Evolutionary conservation across 2,797 vertebrate species (phyloP), one percentile per base, ranked within the genome.

Genomic region (Channallabes apus): DNA sequence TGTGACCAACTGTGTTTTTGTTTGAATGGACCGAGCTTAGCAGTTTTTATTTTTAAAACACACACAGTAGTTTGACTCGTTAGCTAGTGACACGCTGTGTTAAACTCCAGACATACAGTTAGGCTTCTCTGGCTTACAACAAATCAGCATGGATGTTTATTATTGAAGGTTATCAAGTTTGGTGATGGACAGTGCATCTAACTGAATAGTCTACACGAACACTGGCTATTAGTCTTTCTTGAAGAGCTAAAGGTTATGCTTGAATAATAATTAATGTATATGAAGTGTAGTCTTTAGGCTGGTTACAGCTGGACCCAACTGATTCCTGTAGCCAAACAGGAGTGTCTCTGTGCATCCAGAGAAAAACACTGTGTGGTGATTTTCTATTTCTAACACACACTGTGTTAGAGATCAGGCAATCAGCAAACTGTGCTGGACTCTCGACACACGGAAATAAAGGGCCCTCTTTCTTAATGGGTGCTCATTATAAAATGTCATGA

Each of bases 401-500:
- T 86, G 68, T 78, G 67, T 86, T 64, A 87, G 83, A 89, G 58
- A 86, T 84, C 86, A 54, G 62, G 27, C 65, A 67, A 80, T 80
- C 62, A 80, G 79, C 62, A 82, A 79, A 82, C 83, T 54, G 27
- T 54, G 20, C 79, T 67, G 79, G 62, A 81, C 79, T 81, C 79
- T 87, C 82, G 64, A 38, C 84, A 80, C 82, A 62, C 38, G 18
- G 59, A 64, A 75, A 75, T 81, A 67, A 81, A 81, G 41, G 79
- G 62, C n/a, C 32, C 35, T 24, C 85, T 77, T 69, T 69, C 38
- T 71, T 82, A 41, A 77, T 77, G 51, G 80, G 61, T 24, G 72
- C 72, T 86, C 80, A 77, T 61, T 82, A 81, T 82, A 46, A 77
- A 86, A 86, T 68, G 80, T 77, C 71, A 65, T 77, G 65, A 82